Evolutionary conservation across 2,888 invertebrate genomes (phyloP), one percentile per base, ranked within the genome.

Genomic region (Periphyllus acericola): DNA sequence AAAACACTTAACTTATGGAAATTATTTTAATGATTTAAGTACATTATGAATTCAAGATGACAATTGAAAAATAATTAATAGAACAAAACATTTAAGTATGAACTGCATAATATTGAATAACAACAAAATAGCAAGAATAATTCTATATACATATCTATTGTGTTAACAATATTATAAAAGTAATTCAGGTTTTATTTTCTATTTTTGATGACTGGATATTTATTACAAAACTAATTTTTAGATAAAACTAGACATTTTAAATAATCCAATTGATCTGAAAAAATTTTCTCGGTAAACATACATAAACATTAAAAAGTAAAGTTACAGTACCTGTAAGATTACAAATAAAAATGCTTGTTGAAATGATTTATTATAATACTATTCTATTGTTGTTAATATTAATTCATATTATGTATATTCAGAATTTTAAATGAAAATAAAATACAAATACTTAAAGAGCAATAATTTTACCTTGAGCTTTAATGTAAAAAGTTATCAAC

Each of bases 61-160:
- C 34, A 75, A 40, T 29, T 81, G 68, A 89, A 89, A 89, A 89
- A 36, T 80, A 46, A 88, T 32, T 75, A 66, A 88, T 81, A 89
- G 55, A 89, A 89, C 71, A 79, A 80, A 25, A 72, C 25, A 74
- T 25, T 9, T 9, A 8, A 74, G n/a, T 36, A 74, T 36, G 9
- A 21, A 40, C 29, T 36, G 9, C 1, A 25, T 40, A 21, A 74
- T 36, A 74, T 34, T 36, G 36, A 40, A 25, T 71, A 71, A 71
- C 2, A 3, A 66, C 25, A 3, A 29, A 68, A 68, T 25, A 21
- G 5, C n/a, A 66, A 66, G 29, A 66, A 66, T 46, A 46, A 46
- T 14, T 46, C 14, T 14, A 46, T 46, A 46, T 14, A n/a, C n/a
- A n/a, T n/a, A n/a, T n/a, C n/a, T n/a, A 46, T 46, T 46, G 14